Evolutionary conservation across 2,797 vertebrate species (phyloP), one percentile per base, ranked within the genome.

Genomic region (Buphagus erythrorhynchus): DNA sequence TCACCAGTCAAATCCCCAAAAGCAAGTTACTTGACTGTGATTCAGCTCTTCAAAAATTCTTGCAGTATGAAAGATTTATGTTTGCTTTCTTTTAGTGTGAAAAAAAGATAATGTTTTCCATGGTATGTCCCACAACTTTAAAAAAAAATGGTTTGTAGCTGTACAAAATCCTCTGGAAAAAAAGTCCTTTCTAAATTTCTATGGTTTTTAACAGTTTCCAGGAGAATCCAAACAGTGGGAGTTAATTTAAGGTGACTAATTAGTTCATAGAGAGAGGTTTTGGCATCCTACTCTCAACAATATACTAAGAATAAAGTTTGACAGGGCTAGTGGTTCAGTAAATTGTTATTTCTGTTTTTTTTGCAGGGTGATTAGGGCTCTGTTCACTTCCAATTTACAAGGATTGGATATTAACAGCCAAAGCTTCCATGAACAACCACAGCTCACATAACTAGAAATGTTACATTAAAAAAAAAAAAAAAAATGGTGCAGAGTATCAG

Each of bases 161-260:
- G 9, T 36, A 40, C 25, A 79, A 66, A 36, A 33, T 12, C 14
- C 15, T 66, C 18, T 48, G 62, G 21, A 3, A 78, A 92, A 92
- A 33, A 59, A 16, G 43, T 8, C 2, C 4, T 52, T 63, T 55
- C 29, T 67, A 86, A 74, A 62, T 67, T 46, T 49, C 12, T 57
- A 26, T 19, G 9, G 5, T 13, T 90, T 85, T 85, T 31, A 77
- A 61, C 28, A 61, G 16, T 65, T 86, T 83, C 75, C 1, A 0
- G 11, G 33, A 90, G n/a, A 93, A 88, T 77, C 17, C 54, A 86
- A 93, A 65, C 22, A 81, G 28, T 7, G 6, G 22, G 42, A 90
- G 69, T 75, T 26, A 90, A 90, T 62, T 77, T 49, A 74, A 83
- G 49, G 85, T 80, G 54, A 72, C 15, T 87, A 43, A 9, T 1